Conservation (phyloP, 1,140 invertebrate genomes). For the Colletes latitarsis region DNA sequence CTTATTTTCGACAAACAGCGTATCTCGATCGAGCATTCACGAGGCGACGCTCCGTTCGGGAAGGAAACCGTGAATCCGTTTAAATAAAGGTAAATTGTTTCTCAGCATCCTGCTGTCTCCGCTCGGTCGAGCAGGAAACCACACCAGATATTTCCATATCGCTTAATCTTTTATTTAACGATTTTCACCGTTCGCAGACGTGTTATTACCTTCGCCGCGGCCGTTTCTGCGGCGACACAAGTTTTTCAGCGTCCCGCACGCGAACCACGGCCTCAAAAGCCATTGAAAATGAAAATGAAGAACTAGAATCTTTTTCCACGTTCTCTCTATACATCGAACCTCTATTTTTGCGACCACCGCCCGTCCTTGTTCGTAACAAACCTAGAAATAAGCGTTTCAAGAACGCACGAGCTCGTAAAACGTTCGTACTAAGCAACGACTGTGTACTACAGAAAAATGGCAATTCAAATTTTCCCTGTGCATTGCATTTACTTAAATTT, state of each 20-base stretch:
- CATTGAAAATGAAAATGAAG: no score
- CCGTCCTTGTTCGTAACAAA: no score
- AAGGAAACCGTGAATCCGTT: not conserved
- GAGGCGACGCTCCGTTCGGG: not conserved
- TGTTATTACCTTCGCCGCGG: not conserved
- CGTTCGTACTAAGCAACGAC: no score
- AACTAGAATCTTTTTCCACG: no score
- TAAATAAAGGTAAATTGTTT: not conserved
- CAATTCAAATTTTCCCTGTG: no score
- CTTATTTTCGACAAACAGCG: conserved; percentile 13
- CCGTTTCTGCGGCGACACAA: not conserved
- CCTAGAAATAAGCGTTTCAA: no score
- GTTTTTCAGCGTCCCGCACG: not conserved
- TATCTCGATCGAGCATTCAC: not conserved
- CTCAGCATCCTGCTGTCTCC: not conserved
- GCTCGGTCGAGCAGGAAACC: not conserved
- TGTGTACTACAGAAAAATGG: no score
- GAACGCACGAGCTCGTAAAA: no score
- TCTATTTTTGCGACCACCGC: no score
- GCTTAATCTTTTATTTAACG: conserved; percentile 3
- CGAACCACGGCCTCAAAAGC: no score
- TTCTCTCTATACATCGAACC: no score
- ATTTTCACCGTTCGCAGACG: not conserved
- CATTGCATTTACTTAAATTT: no score
- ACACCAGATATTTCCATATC: not conserved